phyloP scores from a whole-genome alignment of 2,888 invertebrate genomes.

The Aphrophora alni region DNA sequence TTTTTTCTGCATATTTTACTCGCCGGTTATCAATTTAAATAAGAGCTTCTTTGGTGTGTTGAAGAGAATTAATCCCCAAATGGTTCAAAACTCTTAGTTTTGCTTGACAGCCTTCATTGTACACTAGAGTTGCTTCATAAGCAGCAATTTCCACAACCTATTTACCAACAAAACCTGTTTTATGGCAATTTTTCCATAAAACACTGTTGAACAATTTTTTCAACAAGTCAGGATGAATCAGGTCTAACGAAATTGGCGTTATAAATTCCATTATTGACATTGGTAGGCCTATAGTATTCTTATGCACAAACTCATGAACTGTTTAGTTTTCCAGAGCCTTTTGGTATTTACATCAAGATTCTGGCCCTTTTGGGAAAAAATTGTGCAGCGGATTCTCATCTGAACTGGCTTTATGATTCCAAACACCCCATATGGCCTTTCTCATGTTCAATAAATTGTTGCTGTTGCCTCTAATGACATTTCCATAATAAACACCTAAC shows the following conservation, averaged over 20 bases:
- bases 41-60: too few species aligned
- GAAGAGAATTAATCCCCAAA: too few species aligned
- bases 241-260: not conserved
- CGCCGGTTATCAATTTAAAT: not conserved
- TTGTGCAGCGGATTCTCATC: constrained; percentile 47
- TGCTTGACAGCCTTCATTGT: too few species aligned
- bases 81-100: too few species aligned
- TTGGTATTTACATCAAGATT: constrained; percentile 46
- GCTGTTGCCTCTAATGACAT: constrained; percentile 17
- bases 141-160: too few species aligned
- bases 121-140: too few species aligned
- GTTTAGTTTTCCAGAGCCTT: constrained; percentile 33
- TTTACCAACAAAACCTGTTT: too few species aligned
- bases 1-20: not conserved
- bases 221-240: not conserved
- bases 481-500: not conserved
- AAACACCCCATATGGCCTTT: constrained; percentile 18
- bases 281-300: constrained; percentile 9
- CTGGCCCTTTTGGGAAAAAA: constrained; percentile 41
- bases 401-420: constrained; percentile 40
- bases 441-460: not conserved
- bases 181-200: too few species aligned
- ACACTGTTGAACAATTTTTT: not conserved
- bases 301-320: not conserved
- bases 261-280: not conserved